phyloP scores from a whole-genome alignment of 2,797 vertebrate genomes.

The Sparidentex hasta region DNA sequence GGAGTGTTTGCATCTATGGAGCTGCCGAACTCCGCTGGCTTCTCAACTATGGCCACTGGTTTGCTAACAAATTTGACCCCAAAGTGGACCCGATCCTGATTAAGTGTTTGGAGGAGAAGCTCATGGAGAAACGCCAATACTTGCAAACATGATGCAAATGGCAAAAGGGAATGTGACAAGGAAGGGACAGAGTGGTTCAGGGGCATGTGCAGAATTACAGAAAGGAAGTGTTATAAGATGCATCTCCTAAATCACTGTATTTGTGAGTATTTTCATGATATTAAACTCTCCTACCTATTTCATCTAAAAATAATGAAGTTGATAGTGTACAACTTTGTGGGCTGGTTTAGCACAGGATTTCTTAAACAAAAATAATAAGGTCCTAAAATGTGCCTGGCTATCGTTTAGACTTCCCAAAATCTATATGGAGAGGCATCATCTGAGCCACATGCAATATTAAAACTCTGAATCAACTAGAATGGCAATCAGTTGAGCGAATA shows the following conservation, averaged over 20 bases:
- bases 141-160: conserved; percentile 65
- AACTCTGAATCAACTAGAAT: not conserved
- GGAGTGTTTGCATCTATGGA: conserved; percentile 94
- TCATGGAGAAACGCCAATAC: conserved; percentile 86
- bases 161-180: not conserved
- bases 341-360: not conserved
- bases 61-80: conserved; percentile 95
- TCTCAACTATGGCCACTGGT: conserved; percentile 92
- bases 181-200: not conserved
- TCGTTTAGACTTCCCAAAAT: not conserved
- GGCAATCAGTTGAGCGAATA: too few species aligned
- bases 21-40: conserved; percentile 93
- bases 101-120: conserved; percentile 91
- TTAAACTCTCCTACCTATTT: not conserved
- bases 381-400: not conserved
- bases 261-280: not conserved
- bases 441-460: not conserved
- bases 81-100: conserved; percentile 92
- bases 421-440: not conserved
- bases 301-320: not conserved
- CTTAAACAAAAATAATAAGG: not conserved
- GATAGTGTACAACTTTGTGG: too few species aligned
- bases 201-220: not conserved
- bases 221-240: not conserved
- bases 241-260: not conserved